Evolutionary conservation across 2,797 vertebrate species (phyloP).

Genomic region (Betta splendens): DNA sequence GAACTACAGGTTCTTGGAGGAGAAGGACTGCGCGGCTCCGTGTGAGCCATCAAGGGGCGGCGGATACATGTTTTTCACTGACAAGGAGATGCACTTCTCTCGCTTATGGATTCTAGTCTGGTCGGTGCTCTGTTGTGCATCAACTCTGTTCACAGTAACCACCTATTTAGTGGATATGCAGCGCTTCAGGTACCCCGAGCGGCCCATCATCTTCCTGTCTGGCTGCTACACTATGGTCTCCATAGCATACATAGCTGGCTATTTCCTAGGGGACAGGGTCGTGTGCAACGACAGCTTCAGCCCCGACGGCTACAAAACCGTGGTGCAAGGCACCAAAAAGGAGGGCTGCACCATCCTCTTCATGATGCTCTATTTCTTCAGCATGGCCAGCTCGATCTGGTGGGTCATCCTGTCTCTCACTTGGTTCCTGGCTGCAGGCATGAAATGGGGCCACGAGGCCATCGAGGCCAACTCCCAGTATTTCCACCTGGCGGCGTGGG

Average conservation of each 20-base stretch:
- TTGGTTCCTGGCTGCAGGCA: conserved; percentile 96
- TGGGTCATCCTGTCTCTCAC: conserved; percentile 98
- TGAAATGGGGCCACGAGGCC: conserved; percentile 98
- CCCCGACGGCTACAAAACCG: conserved; percentile 89
- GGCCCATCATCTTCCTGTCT: conserved; percentile 95
- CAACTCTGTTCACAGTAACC: conserved; percentile 94
- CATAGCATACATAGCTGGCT: conserved; percentile 92
- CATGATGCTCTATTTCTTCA: conserved; percentile 98
- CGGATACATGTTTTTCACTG: conserved; percentile 91
- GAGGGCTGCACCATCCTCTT: conserved; percentile 98
- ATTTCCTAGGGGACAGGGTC: conserved; percentile 89
- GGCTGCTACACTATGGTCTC: conserved; percentile 98
- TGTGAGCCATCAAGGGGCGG: conserved; percentile 90
- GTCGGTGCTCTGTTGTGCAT: conserved; percentile 94
- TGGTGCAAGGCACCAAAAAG: conserved; percentile 97
- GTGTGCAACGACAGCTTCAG: conserved; percentile 92
- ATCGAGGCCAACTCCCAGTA: conserved; percentile 98
- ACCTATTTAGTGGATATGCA: conserved; percentile 98
- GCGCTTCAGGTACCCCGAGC: conserved; percentile 94
- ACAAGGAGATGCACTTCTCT: conserved; percentile 93
- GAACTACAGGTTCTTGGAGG: conserved; percentile 92
- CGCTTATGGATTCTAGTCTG: conserved; percentile 96
- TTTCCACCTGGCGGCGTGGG: conserved; percentile 96
- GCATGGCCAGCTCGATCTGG: conserved; percentile 99
- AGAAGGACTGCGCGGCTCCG: conserved; percentile 91